Evolutionary conservation across 2,797 vertebrate genomes (phyloP).

Genomic region (Hemitrygon akajei): DNA sequence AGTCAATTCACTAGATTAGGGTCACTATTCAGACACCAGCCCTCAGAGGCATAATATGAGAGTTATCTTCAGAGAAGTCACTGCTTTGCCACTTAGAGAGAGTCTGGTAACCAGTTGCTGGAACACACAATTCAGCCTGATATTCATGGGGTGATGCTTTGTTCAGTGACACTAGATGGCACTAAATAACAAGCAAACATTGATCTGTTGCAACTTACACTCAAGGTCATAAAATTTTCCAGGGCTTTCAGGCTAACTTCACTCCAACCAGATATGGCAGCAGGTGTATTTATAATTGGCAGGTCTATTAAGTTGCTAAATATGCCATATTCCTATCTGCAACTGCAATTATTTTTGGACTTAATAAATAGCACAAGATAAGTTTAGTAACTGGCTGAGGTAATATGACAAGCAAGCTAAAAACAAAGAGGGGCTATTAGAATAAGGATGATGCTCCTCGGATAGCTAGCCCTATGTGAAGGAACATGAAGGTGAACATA

Average conservation of each 20-base stretch:
- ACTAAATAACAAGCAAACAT: background rate
- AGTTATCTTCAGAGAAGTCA: too few species aligned
- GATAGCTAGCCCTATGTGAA: background rate
- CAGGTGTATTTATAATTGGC: background rate
- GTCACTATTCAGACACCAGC: too few species aligned
- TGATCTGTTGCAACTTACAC: too few species aligned
- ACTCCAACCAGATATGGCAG: background rate
- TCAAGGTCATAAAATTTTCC: background rate
- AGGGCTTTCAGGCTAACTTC: background rate
- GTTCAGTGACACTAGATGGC: background rate
- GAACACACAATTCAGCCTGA: too few species aligned
- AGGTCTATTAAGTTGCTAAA: background rate
- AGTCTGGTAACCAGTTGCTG: too few species aligned
- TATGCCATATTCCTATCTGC: background rate
- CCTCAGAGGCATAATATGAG: too few species aligned
- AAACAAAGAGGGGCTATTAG: background rate
- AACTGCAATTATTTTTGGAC: background rate
- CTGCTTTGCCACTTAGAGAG: too few species aligned
- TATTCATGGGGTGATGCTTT: background rate
- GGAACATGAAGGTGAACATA: background rate
- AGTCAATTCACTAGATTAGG: too few species aligned
- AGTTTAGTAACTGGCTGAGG: background rate
- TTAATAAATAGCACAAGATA: background rate
- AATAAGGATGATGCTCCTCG: background rate
- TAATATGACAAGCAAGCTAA: background rate